Evolutionary conservation across 2,113 vertebrate species (phyloP), one percentile per base, ranked within the genome.

Genomic region (Istiophorus platypterus): DNA sequence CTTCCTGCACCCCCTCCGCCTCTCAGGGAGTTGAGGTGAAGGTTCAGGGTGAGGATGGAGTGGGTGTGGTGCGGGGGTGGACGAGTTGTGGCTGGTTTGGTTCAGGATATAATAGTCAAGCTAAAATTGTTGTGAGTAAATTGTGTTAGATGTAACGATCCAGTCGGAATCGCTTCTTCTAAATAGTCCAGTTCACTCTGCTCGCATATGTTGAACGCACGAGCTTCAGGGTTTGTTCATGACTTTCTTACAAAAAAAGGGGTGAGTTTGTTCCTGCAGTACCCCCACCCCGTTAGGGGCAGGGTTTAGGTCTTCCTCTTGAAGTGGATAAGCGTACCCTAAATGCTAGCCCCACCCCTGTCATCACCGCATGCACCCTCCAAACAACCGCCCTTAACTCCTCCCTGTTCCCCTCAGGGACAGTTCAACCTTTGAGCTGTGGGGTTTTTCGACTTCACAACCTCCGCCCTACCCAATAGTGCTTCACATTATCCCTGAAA

Each of bases 41-140:
- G 72, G 91, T 85, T 90, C 87, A 89, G 80, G 61, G 77, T 80
- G 73, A 86, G 78, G 69, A 74, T 74, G 65, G 80, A 82, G 65
- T 58, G 56, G 63, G 49, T 45, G 37, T 67, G 31, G 51, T 41
- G 31, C 42, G 37, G 34, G 26, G 59, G 17, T 7, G 14, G 26
- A 7, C 11, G 41, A 26, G 49, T 62, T 29, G 41, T 58, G 47
- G 67, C 64, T 39, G 58, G 18, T 54, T 29, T 22, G 37, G 65
- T 85, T 17, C 27, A 51, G 81, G 81, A 69, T 72, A 66, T 81
- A 86, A 79, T 76, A 64, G 54, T 52, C 8, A 31, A 47, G n/a
- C 31, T 56, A 34, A 58, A 70, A 68, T 69, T 76, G 78, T 72
- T 88, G 22, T 61, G 59, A 79, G 62, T 68, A 41, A 70, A 85